Conservation (phyloP, 2,797 vertebrate species). For the Anniella stebbinsi region DNA sequence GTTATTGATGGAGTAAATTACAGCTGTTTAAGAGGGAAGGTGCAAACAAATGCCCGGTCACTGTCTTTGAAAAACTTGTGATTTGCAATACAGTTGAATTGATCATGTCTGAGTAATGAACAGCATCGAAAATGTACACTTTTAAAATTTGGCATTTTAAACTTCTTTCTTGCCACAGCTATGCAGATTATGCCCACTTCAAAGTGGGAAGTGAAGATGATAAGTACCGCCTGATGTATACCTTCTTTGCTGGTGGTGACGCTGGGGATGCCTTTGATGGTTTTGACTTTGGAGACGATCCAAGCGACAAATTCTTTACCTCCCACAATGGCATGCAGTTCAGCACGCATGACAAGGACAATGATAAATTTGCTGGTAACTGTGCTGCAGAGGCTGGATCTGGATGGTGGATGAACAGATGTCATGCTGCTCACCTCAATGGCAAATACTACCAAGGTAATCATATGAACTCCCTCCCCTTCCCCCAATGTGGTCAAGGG, state of each 20-base stretch:
- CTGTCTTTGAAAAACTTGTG: not conserved
- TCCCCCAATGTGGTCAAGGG: no score
- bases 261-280: slow-evolving; percentile 94
- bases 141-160: slow-evolving; percentile 1
- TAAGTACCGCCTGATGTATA: slow-evolving; percentile 90
- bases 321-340: slow-evolving; percentile 94
- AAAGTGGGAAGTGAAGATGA: slow-evolving; percentile 85
- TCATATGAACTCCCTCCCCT: slow-evolving; percentile 28
- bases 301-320: slow-evolving; percentile 91
- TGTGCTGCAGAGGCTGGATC: slow-evolving; percentile 93
- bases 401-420: slow-evolving; percentile 99
- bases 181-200: slow-evolving; percentile 92
- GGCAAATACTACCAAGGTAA: slow-evolving; percentile 93
- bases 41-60: not conserved
- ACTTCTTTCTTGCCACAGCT: slow-evolving; percentile 72
- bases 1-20: not conserved
- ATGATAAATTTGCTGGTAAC: slow-evolving; percentile 89
- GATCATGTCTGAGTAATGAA: not conserved
- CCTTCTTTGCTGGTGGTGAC: slow-evolving; percentile 87
- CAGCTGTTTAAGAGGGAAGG: not conserved
- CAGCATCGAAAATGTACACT: not conserved
- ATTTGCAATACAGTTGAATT: not conserved
- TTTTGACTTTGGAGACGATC: slow-evolving; percentile 87
- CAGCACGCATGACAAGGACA: slow-evolving; percentile 92
- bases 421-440: slow-evolving; percentile 95